Evolutionary conservation across 2,113 vertebrate genomes (phyloP), one percentile per base, ranked within the genome.

Genomic region (Chaenogobius annularis): DNA sequence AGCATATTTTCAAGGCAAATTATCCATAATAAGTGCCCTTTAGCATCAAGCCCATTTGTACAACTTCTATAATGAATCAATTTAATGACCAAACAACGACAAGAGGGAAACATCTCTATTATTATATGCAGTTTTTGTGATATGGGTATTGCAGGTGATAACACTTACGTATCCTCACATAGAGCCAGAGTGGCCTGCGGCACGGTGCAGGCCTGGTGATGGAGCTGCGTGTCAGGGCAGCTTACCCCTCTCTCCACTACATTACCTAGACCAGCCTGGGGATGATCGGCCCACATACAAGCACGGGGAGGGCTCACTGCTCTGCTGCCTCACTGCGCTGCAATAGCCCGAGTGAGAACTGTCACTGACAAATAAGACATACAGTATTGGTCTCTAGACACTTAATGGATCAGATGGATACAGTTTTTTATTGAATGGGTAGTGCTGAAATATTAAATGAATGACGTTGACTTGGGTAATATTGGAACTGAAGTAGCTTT

Each of bases 221-320:
- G 82, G 84, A 88, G 77, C 69, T 74, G 68, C 80, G 84, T 90
- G 91, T 91, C 90, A 92, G 74, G 68, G 76, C 65, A 73, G 83
- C 85, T 90, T 91, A 89, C 78, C 83, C 84, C 88, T 72, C 65
- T 89, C 84, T 88, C 58, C 68, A 79, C 89, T 84, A 89, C 87
- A 88, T 90, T 91, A 91, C 88, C 82, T 90, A 87, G 88, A 85
- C 85, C 81, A 85, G 85, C 91, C 88, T 70, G 63, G 80, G 89
- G 89, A 88, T 89, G 81, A 91, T 90, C 84, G 87, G 83, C 83
- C 81, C 83, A 55, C 83, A 78, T 81, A 73, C 79, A 71, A 52
- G 62, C 78, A 79, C 59, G 61, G 72, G 79, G 69, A 82, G 72
- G 55, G 82, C 90, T 89, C 87, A 86, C 85, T 78, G 88, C 87